Evolutionary conservation across 1,140 invertebrate species (phyloP), one percentile per base, ranked within the genome.

Genomic region (Drosophila takahashii): DNA sequence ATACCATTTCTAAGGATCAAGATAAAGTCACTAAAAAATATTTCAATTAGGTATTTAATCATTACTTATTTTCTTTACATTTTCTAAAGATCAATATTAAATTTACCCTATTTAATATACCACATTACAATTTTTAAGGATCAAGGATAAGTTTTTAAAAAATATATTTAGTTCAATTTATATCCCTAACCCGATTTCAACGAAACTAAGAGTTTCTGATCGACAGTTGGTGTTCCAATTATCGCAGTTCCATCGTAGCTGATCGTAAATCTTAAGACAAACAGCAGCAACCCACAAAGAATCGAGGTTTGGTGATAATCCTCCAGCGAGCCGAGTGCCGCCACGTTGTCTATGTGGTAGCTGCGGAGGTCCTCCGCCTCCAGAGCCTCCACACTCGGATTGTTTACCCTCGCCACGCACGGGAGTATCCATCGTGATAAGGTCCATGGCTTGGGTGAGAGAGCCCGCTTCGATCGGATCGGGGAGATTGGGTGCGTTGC

Each of bases 231-330:
- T 22, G 29, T 48, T 13, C 9, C 15, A 22, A 15, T 34, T 34
- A 51, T 11, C 11, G 48, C 0, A 18, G 48, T 18, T 29, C 18
- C 11, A 37, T 47, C 45, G 37, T 59, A 64, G 52, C 47, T 77
- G 64, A 53, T 87, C 36, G 65, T 89, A 89, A 86, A 79, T 79
- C 79, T 60, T 69, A 76, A 79, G 66, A 42, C 58, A 89, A 87
- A 83, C 39, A 77, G 51, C 22, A 76, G 50, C 61, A 74, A 64
- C 54, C 61, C 42, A 67, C 26, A 22, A 44, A 59, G 53, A 75
- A 62, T 51, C 69, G 42, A 70, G 64, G 62, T 44, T 60, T 83
- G 65, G 57, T 72, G 71, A 72, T 77, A 84, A 84, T 84, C 80
- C 71, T 66, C 59, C 39, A 42, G 26, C 41, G 58, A 57, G 61